A percentile compares a stretch with the other conserved stretches of the same genome.
phyloP scores from a whole-genome alignment of 2,113 vertebrate species.

The Toxotes jaculatrix region DNA sequence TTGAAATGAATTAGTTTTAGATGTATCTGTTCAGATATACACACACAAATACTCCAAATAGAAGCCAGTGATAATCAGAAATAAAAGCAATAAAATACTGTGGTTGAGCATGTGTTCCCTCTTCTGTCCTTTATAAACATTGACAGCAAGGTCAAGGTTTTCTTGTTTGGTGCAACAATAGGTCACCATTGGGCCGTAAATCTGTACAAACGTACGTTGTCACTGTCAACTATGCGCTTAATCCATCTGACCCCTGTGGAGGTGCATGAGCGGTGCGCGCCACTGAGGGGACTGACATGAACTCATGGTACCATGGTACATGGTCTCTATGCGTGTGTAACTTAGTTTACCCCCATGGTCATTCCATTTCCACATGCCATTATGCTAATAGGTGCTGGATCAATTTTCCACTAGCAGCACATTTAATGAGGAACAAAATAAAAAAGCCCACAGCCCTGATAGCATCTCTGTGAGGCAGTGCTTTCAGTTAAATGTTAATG shows the following conservation, averaged over 20 bases:
- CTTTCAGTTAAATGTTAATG: neutral
- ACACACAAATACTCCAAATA: neutral
- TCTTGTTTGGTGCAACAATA: conserved; percentile 50
- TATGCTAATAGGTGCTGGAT: conserved; percentile 1
- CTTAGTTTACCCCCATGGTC: conserved; percentile 17
- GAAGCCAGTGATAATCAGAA: rapidly evolving
- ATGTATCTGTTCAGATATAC: neutral
- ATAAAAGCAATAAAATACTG: neutral
- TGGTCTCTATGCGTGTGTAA: conserved; percentile 5
- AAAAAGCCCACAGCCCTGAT: neutral
- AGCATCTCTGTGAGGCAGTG: neutral
- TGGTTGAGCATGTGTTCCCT: neutral
- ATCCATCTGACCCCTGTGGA: conserved; percentile 50
- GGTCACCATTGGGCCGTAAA: conserved; percentile 21
- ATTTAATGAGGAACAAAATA: neutral
- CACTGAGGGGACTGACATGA: conserved; percentile 39
- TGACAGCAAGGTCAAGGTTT: conserved; percentile 52
- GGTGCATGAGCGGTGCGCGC: conserved; percentile 18
- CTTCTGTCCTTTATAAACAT: neutral
- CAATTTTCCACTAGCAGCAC: conserved; percentile 13
- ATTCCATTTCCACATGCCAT: conserved; percentile 22
- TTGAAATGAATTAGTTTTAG: neutral
- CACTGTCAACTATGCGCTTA: conserved; percentile 1
- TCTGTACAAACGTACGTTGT: conserved; percentile 44
- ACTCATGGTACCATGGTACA: conserved; percentile 19